Base-by-base conservation (phyloP, 1,140 invertebrate genomes). In the Diabrotica virgifera region DNA sequence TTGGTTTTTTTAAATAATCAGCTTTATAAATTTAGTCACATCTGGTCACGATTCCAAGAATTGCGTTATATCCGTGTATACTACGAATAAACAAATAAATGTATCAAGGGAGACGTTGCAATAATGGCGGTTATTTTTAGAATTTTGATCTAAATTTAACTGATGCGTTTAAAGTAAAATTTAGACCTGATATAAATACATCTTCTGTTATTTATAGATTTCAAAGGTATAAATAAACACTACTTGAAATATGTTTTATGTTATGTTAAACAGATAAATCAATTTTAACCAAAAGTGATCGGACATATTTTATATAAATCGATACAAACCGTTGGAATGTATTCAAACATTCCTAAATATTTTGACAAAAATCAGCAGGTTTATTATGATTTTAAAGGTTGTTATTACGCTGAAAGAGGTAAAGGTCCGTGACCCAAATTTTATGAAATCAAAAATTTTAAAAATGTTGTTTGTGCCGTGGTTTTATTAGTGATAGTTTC, bases 11-110 rank as follows among this genome's bases (percentile, higher is more conserved):
- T 24, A 24, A 24, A 24, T 24, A 24, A 24, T 24, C 24, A 24
- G 24, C 24, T 24, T 24, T 24, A 24, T 24, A 24, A 24, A 24
- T 24, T 24, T 24, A 24, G 24, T 24, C 8, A 46, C 40, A 46
- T 46, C n/a, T 46, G n/a, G 40, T 46, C 40, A 46, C 40, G 8
- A 24, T 46, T 46, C 40, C 40, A 46, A 46, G 40, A 46, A 46
- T 10, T 46, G 8, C 40, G 40, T 46, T 46, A 10, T 46, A 46
- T 46, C 8, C n/a, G n/a, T 46, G 11, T 46, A 11, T 46, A 46
- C 40, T 46, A 46, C 40, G 40, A 46, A 46, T 46, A 46, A 46
- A 46, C 40, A 46, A 46, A 46, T 46, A n/a, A 46, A 46, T 46
- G 5, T 46, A 46, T n/a, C 40, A 46, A 46, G 40, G 40, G 24